Percentiles rank a stretch among this genome's conserved stretches.
These are phyloP conservation scores for Dicrurus megarhynchus DNA, from an alignment of 2,113 vertebrate genomes.

Conservation along the genomic window DNA sequence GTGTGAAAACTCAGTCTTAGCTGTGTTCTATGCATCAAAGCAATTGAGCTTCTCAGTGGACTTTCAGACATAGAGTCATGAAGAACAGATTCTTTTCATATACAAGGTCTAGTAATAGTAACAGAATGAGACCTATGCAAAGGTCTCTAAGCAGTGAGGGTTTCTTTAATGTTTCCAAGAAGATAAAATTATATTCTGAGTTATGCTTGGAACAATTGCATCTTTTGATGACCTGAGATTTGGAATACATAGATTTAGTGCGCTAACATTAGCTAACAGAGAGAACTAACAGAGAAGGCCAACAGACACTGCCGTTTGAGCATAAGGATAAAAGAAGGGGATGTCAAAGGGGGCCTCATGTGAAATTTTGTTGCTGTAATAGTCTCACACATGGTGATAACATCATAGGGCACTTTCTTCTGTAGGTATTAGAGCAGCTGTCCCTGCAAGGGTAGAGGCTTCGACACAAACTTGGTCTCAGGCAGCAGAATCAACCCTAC, in stretches of 20 bases:
- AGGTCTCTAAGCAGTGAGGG: neutral
- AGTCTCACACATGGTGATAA: neutral
- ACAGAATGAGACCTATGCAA: neutral
- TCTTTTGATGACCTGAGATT: neutral
- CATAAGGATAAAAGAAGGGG: neutral
- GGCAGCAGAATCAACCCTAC: neutral
- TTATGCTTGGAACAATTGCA: neutral
- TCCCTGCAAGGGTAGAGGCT: neutral
- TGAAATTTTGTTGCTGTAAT: neutral
- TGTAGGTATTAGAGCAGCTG: neutral
- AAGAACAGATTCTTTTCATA: neutral
- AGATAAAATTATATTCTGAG: neutral
- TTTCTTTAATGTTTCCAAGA: neutral
- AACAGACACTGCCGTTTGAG: neutral
- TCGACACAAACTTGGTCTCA: neutral
- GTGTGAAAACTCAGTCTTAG: neutral
- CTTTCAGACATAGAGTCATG: neutral
- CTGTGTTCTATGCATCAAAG: neutral
- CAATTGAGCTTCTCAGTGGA: neutral
- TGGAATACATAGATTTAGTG: neutral
- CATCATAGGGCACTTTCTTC: neutral
- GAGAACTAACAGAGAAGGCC: neutral
- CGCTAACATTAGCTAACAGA: neutral
- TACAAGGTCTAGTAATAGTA: neutral
- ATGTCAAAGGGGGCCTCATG: neutral